Evolutionary conservation across 1,140 invertebrate species (phyloP).

Genomic region (Rhizoglyphus robini): DNA sequence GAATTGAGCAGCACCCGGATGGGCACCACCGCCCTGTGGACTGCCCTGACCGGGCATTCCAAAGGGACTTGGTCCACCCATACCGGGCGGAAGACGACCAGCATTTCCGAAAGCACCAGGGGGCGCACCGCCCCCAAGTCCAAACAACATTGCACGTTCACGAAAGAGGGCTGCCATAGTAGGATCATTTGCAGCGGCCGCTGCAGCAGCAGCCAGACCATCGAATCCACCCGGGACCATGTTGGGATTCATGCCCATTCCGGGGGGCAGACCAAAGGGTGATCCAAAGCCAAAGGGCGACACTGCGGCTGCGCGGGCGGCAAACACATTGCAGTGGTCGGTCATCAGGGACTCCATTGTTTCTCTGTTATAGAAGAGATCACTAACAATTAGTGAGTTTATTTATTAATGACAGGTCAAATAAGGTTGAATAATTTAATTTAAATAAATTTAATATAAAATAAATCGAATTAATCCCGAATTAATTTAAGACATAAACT

Average conservation of each 20-base stretch:
- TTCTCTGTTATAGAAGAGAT: constrained; percentile 6
- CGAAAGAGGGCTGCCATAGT: not conserved
- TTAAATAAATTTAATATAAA: too few species aligned
- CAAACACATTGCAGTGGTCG: not conserved
- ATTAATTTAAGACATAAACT: too few species aligned
- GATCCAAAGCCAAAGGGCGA: not conserved
- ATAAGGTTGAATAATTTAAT: not conserved
- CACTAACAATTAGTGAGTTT: too few species aligned
- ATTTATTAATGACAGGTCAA: too few species aligned
- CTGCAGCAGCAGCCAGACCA: not conserved
- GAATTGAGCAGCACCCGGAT: not conserved
- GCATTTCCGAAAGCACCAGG: not conserved
- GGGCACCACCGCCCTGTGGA: not conserved
- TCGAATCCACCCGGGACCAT: not conserved
- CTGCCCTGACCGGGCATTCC: not conserved
- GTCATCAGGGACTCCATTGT: constrained; percentile 11
- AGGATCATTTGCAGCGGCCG: not conserved
- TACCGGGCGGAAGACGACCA: not conserved
- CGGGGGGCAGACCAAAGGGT: not conserved
- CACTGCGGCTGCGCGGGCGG: not conserved
- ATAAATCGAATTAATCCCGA: too few species aligned
- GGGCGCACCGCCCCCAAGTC: not conserved
- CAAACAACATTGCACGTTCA: constrained; percentile 1
- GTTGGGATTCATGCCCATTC: not conserved
- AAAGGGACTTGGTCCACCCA: not conserved